Evolutionary conservation across 2,888 invertebrate species (phyloP).

Genomic region (Habrosyne pyritoides): DNA sequence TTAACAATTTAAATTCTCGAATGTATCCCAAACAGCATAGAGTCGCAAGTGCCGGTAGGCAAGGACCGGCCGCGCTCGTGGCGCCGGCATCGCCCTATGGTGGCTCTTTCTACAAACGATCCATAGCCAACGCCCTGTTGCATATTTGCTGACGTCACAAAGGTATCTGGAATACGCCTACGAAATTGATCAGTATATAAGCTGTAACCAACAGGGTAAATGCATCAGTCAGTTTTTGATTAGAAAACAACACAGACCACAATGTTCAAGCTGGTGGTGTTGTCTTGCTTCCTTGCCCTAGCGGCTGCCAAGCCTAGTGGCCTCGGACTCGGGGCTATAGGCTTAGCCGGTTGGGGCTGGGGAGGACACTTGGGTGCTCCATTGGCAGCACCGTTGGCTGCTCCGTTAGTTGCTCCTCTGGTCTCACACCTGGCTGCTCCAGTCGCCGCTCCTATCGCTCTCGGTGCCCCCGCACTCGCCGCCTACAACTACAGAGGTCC

Average conservation of each 20-base stretch:
- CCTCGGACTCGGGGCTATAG: slow-evolving; percentile 37
- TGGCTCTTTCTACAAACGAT: slow-evolving; percentile 54
- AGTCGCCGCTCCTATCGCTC: slow-evolving; percentile 42
- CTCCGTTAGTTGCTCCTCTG: slow-evolving; percentile 36
- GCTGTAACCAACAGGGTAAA: slow-evolving; percentile 50
- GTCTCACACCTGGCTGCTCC: slow-evolving; percentile 39
- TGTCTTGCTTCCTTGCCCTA: slow-evolving; percentile 84
- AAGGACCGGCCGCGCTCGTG: slow-evolving; percentile 18
- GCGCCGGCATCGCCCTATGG: slow-evolving; percentile 41
- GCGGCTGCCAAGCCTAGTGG: slow-evolving; percentile 77
- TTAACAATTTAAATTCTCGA: slow-evolving; percentile 39
- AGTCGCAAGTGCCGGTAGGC: slow-evolving; percentile 38
- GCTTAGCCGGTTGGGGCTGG: slow-evolving; percentile 36
- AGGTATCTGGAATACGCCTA: slow-evolving; percentile 73
- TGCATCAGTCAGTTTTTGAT: slow-evolving; percentile 65
- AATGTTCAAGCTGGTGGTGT: slow-evolving; percentile 85
- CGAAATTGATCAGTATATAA: slow-evolving; percentile 69
- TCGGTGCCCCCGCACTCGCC: slow-evolving; percentile 53
- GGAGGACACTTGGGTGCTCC: slow-evolving; percentile 46
- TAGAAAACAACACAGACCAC: slow-evolving; percentile 78
- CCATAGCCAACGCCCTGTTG: slow-evolving; percentile 55
- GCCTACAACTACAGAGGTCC: slow-evolving; percentile 75
- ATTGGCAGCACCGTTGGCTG: slow-evolving; percentile 37
- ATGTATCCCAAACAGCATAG: slow-evolving; percentile 45
- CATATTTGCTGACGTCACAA: slow-evolving; percentile 69